These are phyloP conservation scores for Microvelia longipes DNA, from an alignment of 1,140 invertebrate species.

Conservation along the genomic window DNA sequence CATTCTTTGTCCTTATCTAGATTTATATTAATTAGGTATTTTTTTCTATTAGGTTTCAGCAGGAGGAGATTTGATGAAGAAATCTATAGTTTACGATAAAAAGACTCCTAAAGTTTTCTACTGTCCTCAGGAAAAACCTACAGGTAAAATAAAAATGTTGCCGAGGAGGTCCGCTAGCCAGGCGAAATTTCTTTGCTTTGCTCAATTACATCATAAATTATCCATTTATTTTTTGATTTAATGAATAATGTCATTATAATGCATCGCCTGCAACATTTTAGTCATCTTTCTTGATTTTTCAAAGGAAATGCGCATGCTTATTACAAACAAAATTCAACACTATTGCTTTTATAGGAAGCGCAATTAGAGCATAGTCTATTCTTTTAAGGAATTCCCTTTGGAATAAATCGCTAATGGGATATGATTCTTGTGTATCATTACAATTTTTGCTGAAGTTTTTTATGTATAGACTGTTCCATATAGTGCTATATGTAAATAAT, in stretches of 20 bases:
- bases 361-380: too few relatives aligned
- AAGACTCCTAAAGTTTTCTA: slow-evolving; percentile 72
- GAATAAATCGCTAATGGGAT: too few relatives aligned
- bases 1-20: background rate
- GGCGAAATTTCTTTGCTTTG: too few relatives aligned
- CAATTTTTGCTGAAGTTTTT: too few relatives aligned
- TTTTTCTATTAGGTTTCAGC: slow-evolving; percentile 23
- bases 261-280: too few relatives aligned
- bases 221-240: background rate
- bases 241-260: background rate
- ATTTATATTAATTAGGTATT: too few relatives aligned
- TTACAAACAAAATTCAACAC: background rate
- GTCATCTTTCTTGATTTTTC: background rate
- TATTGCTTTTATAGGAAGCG: too few relatives aligned
- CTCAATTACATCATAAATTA: background rate
- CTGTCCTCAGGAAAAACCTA: slow-evolving; percentile 60
- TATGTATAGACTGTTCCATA: too few relatives aligned
- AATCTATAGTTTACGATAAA: slow-evolving; percentile 67
- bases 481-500: too few relatives aligned
- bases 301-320: background rate
- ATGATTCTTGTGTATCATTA: too few relatives aligned
- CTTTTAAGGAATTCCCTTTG: too few relatives aligned
- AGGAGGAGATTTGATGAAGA: slow-evolving; percentile 58
- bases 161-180: too few relatives aligned
- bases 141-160: slow-evolving; percentile 29